Evolutionary conservation across 2,888 invertebrate genomes (phyloP).

Genomic region (Tinea trinotella): DNA sequence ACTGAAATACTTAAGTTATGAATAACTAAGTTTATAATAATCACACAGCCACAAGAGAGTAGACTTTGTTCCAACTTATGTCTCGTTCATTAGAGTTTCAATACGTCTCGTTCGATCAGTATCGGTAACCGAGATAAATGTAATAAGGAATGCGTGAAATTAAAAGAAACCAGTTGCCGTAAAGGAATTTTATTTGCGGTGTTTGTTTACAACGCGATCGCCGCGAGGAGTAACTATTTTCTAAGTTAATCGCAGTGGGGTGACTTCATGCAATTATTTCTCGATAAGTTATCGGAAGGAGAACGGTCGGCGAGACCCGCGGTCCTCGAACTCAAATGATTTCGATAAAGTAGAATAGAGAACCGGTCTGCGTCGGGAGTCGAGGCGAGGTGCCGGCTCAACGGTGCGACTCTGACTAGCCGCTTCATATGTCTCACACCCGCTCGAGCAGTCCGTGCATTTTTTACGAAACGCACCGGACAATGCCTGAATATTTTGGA

Average conservation of each 20-base stretch:
- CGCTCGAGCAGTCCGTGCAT: constrained; percentile 32
- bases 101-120: neutral
- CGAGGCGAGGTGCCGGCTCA: constrained; percentile 30
- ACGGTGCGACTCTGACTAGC: constrained; percentile 49
- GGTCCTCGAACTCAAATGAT: constrained; percentile 25
- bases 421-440: constrained; percentile 19
- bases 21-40: constrained; percentile 15
- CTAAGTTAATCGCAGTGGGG: constrained; percentile 27
- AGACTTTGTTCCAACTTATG: neutral
- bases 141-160: constrained; percentile 21
- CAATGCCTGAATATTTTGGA: constrained; percentile 53
- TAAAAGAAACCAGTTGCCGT: constrained; percentile 18
- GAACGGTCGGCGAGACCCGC: constrained; percentile 14
- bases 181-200: constrained; percentile 16
- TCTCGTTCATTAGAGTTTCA: neutral
- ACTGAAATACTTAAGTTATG: constrained; percentile 9
- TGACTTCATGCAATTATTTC: constrained; percentile 65
- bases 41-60: neutral
- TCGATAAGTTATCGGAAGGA: constrained; percentile 58
- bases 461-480: constrained; percentile 45
- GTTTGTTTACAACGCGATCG: constrained; percentile 18
- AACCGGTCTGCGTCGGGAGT: constrained; percentile 23
- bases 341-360: neutral
- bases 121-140: constrained; percentile 19
- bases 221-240: neutral